Evolutionary conservation across 1,140 invertebrate genomes (phyloP).

Genomic region (Drosophila pruinosa): DNA sequence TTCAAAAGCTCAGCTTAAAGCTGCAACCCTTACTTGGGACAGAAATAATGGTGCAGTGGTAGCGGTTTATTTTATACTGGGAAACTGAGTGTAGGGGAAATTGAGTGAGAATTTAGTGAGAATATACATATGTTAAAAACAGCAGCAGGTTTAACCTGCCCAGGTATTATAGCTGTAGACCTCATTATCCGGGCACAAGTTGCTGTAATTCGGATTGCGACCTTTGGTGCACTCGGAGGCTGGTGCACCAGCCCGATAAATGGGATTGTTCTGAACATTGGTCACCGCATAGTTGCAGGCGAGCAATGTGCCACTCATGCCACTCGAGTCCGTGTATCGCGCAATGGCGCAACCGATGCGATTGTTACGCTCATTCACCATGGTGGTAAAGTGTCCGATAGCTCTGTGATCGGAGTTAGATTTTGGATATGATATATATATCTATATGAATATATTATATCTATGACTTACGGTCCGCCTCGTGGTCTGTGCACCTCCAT

Average conservation of each 20-base stretch:
- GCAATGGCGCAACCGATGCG: conserved; percentile 60
- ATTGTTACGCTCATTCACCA: conserved; percentile 65
- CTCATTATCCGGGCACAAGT: conserved; percentile 56
- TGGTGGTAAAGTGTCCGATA: conserved; percentile 69
- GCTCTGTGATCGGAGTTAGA: conserved; percentile 24
- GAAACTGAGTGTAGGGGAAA: background rate
- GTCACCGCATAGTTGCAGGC: conserved; percentile 72
- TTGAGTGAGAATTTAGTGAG: conserved; percentile 1
- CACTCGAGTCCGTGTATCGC: conserved; percentile 49
- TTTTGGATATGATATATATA: background rate
- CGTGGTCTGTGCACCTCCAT: conserved; percentile 54
- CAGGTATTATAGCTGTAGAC: conserved; percentile 63
- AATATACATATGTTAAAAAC: background rate
- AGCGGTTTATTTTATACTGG: background rate
- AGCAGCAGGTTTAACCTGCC: conserved; percentile 30
- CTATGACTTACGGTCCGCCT: conserved; percentile 47
- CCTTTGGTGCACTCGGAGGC: conserved; percentile 54
- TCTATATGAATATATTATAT: background rate
- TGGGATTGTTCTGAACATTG: conserved; percentile 57
- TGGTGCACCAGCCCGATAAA: conserved; percentile 56
- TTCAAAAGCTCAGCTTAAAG: background rate
- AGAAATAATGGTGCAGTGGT: background rate
- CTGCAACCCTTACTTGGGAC: background rate
- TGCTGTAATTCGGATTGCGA: conserved; percentile 53
- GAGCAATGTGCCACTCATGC: conserved; percentile 45